Base-by-base conservation (phyloP, 1,140 invertebrate genomes). In the Leptinotarsa defecta region DNA sequence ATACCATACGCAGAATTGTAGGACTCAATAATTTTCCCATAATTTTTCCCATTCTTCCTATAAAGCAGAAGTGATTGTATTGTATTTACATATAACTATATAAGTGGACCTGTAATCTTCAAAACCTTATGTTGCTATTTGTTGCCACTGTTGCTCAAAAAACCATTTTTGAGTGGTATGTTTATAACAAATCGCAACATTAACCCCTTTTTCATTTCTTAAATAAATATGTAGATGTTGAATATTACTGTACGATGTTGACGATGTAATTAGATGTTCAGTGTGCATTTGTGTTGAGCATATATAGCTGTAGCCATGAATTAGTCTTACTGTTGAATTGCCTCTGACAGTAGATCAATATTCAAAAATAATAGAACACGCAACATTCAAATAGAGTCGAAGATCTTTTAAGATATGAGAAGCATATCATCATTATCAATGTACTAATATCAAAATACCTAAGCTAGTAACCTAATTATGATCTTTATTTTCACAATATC, bases 41-140 rank as follows among this genome's bases (percentile, higher is more conserved):
- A 0, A 43, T 43, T 43, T 43, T 43, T 43, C 34, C 8, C 34
- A 43, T 75, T 64, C 72, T 72, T 17, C 68, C 63, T 68, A 74
- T 77, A 49, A 65, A 73, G 68, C 62, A 67, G 48, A 68, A 68
- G 49, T 74, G 76, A 77, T 74, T 73, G 74, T 64, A 69, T 73
- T 77, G 20, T 67, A 24, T 24, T 73, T 73, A 67, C 13, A 67
- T 27, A 13, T 19, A 19, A 13, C 6, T 63, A 63, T 19, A 17
- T 17, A 63, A 19, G n/a, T 63, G 22, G 8, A 43, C 34, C 13
- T 63, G 19, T 11, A 62, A 19, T 3, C 22, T 63, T 11, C 8
- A 43, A 43, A 43, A 34, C 11, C 34, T 34, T 8, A 8, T 34
- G 34, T 34, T 34, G 34, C 34, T 34, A 34, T 34, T 34, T 8